A percentile compares a stretch with the other conserved stretches of the same genome.
These are phyloP conservation scores for Zeuzera pyrina DNA, from an alignment of 2,888 invertebrate species.

Conservation along the genomic window DNA sequence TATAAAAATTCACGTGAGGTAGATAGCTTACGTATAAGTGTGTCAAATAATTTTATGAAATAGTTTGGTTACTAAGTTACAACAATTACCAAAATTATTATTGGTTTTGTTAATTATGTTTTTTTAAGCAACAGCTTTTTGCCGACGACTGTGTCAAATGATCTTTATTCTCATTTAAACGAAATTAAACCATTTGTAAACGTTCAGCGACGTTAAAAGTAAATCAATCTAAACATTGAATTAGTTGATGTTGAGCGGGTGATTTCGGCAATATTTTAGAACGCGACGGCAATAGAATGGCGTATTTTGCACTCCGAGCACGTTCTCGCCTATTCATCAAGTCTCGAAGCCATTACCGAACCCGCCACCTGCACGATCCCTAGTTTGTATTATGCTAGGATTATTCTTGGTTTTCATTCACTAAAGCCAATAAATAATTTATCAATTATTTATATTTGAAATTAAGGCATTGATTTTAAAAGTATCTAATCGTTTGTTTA, in stretches of 20 bases:
- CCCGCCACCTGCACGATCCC: conserved; percentile 59
- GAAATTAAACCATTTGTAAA: conserved; percentile 62
- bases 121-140: neutral
- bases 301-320: conserved; percentile 55
- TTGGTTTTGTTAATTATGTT: neutral
- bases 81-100: neutral
- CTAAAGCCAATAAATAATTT: too few species aligned
- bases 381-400: conserved; percentile 53
- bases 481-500: too few species aligned
- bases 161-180: conserved; percentile 9
- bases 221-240: conserved; percentile 66
- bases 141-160: neutral
- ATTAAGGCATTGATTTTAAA: too few species aligned
- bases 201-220: conserved; percentile 35
- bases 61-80: too few species aligned
- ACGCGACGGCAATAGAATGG: conserved; percentile 50
- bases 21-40: too few species aligned
- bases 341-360: conserved; percentile 54
- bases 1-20: neutral
- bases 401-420: conserved; percentile 50
- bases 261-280: conserved; percentile 61
- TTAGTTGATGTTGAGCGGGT: conserved; percentile 61
- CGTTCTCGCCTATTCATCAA: conserved; percentile 65
- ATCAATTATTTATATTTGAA: too few species aligned
- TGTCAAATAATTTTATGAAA: too few species aligned